Percentiles rank a stretch among this genome's conserved stretches.
Conservation (phyloP, 1,140 invertebrate genomes). For the Euura lappo region DNA sequence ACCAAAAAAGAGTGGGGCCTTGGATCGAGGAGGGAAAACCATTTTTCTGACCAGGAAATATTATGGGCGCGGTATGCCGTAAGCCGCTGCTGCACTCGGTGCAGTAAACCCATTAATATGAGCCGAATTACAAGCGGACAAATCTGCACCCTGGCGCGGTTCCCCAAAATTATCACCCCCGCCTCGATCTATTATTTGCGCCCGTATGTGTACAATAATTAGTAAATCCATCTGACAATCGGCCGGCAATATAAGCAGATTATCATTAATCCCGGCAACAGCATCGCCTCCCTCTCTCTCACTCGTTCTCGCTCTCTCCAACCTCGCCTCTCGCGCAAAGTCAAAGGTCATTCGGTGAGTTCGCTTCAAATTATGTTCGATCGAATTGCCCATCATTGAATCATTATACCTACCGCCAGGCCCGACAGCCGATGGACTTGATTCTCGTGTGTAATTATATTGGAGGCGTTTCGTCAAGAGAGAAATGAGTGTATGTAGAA, state of each 20-base stretch:
- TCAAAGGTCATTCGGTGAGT: not conserved
- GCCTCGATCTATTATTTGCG: not conserved
- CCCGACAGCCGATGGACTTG: too few relatives aligned
- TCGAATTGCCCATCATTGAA: not conserved
- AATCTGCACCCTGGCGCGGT: not conserved
- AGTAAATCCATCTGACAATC: not conserved
- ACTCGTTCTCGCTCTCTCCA: too few relatives aligned
- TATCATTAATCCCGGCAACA: not conserved
- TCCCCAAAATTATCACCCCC: not conserved
- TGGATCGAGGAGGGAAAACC: not conserved
- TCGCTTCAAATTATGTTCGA: not conserved
- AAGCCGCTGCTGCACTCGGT: not conserved
- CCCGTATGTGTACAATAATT: not conserved
- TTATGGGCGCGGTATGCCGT: not conserved
- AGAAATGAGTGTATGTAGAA: not conserved
- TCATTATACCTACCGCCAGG: too few relatives aligned
- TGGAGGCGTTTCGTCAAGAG: too few relatives aligned
- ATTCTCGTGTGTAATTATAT: too few relatives aligned
- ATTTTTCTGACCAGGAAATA: not conserved
- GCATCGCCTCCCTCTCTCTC: too few relatives aligned
- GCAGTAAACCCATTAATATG: not conserved
- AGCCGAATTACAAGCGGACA: not conserved
- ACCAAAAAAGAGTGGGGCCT: not conserved
- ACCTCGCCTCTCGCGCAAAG: not conserved
- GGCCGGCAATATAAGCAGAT: not conserved